Evolutionary conservation across 1,140 invertebrate genomes (phyloP).

Genomic region (Zaprionus taronus): DNA sequence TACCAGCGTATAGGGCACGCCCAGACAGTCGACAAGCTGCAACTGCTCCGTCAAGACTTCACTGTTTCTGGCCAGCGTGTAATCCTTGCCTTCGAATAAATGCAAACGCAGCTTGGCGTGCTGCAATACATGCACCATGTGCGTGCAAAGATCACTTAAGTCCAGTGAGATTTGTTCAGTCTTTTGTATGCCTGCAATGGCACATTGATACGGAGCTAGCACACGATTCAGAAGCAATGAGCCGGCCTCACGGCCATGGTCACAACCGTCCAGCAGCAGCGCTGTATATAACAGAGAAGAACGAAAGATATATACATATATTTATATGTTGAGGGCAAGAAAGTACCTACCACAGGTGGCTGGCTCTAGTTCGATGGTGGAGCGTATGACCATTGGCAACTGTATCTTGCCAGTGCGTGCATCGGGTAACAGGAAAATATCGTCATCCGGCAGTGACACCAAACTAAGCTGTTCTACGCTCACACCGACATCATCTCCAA

Average conservation of each 20-base stretch:
- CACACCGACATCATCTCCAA: conserved; percentile 35
- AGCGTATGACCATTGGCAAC: conserved; percentile 63
- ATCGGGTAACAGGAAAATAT: conserved; percentile 47
- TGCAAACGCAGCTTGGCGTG: conserved; percentile 83
- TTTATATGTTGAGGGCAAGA: not conserved
- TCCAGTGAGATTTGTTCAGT: conserved; percentile 15
- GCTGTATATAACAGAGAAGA: conserved; percentile 35
- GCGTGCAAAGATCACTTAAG: conserved; percentile 85
- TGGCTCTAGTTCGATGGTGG: conserved; percentile 65
- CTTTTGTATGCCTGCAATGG: conserved; percentile 46
- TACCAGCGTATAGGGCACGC: conserved; percentile 85
- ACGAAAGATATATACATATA: not conserved
- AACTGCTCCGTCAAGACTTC: conserved; percentile 48
- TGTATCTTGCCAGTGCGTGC: conserved; percentile 40
- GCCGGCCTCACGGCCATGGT: conserved; percentile 50
- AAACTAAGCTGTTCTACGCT: conserved; percentile 68
- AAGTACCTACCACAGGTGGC: conserved; percentile 58
- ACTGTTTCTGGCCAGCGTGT: conserved; percentile 10
- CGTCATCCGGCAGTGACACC: conserved; percentile 26
- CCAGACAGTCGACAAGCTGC: conserved; percentile 85
- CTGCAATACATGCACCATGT: conserved; percentile 85
- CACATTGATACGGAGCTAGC: conserved; percentile 88
- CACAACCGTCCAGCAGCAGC: conserved; percentile 69
- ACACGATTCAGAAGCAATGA: conserved; percentile 88
- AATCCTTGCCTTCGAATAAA: conserved; percentile 35